Percentiles rank a stretch among this genome's conserved stretches.
phyloP scores from a whole-genome alignment of 2,797 vertebrate species.

The Gadopsis marmoratus region DNA sequence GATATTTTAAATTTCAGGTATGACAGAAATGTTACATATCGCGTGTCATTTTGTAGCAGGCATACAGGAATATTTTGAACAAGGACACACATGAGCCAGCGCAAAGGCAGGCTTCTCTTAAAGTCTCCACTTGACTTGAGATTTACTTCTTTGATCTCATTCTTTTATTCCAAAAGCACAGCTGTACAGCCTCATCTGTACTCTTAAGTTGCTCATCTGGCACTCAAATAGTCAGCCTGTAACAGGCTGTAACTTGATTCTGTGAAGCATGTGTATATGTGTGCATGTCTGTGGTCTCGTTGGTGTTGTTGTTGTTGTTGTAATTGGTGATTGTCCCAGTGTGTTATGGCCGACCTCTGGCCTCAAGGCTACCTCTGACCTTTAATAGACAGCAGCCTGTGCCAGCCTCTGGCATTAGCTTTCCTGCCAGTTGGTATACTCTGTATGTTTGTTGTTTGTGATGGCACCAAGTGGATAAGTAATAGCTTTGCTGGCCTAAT shows the following conservation, averaged over 20 bases:
- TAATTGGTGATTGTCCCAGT: constrained; percentile 62
- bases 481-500: constrained; percentile 25
- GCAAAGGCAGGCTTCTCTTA: neutral
- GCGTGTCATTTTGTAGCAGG: neutral
- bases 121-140: constrained; percentile 8
- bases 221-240: constrained; percentile 4
- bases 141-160: constrained; percentile 5
- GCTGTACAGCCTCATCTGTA: neutral
- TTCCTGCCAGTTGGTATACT: constrained; percentile 3
- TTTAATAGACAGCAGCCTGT: constrained; percentile 23
- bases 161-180: constrained; percentile 8
- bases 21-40: neutral
- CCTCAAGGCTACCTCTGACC: constrained; percentile 44
- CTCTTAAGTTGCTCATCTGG: constrained; percentile 18
- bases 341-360: constrained; percentile 28
- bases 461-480: constrained; percentile 19
- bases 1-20: neutral
- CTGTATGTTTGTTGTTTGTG: constrained; percentile 27
- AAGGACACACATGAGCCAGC: neutral
- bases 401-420: constrained; percentile 18
- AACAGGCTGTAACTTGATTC: constrained; percentile 6
- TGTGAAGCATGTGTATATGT: constrained; percentile 18
- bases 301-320: constrained; percentile 46
- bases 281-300: constrained; percentile 21
- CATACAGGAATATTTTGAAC: neutral